phyloP scores from a whole-genome alignment of 2,797 vertebrate species.

The Muraenolepis orangiensis region DNA sequence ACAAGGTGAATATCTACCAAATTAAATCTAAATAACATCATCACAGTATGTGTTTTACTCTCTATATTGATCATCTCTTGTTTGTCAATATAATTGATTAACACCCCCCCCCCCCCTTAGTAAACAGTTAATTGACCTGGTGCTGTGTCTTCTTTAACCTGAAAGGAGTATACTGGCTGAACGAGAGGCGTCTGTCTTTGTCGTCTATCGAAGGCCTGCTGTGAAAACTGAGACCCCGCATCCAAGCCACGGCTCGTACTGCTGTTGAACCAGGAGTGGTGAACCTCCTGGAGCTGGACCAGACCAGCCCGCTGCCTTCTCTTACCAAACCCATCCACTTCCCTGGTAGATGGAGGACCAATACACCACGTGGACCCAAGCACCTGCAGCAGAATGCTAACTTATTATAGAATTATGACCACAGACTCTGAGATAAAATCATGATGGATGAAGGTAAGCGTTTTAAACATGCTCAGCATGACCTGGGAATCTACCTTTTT shows the following conservation, averaged over 20 bases:
- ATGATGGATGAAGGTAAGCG: not conserved
- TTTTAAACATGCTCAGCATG: not conserved
- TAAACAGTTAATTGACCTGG: constrained; percentile 63
- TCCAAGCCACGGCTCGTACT: constrained; percentile 31
- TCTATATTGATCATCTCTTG: not conserved
- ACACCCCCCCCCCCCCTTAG: not conserved
- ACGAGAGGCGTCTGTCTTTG: constrained; percentile 60
- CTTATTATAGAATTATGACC: not conserved
- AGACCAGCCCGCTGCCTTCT: not conserved
- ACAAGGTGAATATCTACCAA: no score
- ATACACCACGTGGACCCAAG: not conserved
- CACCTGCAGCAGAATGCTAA: not conserved
- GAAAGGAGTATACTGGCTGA: constrained; percentile 72
- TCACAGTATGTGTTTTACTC: not conserved
- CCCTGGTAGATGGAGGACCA: not conserved
- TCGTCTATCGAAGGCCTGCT: constrained; percentile 52
- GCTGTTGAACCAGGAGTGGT: constrained; percentile 47
- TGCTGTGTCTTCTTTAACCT: constrained; percentile 72
- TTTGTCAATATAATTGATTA: not conserved
- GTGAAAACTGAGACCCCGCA: constrained; percentile 34
- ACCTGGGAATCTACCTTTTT: not conserved
- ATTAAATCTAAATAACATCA: not conserved
- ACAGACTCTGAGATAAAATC: not conserved
- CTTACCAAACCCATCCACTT: not conserved
- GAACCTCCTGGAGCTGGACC: constrained; percentile 9